Conservation (phyloP, 2,113 vertebrate genomes). For the Electrona antarctica region DNA sequence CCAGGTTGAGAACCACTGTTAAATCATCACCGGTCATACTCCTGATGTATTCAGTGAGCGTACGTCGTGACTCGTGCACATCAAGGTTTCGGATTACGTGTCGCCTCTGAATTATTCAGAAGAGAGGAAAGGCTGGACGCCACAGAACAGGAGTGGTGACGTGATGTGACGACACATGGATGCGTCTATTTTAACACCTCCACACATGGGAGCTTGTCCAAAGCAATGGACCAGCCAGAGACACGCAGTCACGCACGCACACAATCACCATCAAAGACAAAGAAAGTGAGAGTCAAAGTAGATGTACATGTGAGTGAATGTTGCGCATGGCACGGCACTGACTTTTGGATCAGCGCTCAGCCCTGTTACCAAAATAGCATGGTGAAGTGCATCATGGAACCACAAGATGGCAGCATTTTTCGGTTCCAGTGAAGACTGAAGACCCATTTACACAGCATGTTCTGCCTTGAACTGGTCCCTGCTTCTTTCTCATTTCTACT, state of each 20-base stretch:
- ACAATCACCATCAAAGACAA: conserved; percentile 15
- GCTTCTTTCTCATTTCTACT: too few species aligned
- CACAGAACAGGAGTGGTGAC: conserved; percentile 47
- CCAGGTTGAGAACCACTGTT: not conserved
- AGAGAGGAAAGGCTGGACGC: conserved; percentile 36
- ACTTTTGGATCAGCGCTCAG: conserved; percentile 27
- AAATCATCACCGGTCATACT: conserved; percentile 32
- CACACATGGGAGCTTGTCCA: not conserved
- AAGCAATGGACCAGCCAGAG: not conserved
- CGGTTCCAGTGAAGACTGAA: too few species aligned
- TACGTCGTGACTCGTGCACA: conserved; percentile 10
- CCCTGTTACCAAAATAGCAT: conserved; percentile 28
- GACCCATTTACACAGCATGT: too few species aligned
- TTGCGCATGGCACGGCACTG: not conserved
- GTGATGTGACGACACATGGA: conserved; percentile 13
- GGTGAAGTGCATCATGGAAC: not conserved
- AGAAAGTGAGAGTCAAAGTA: conserved; percentile 4
- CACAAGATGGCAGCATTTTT: conserved; percentile 39
- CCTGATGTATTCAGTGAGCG: conserved; percentile 38
- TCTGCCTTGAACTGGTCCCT: too few species aligned
- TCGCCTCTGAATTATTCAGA: conserved; percentile 73
- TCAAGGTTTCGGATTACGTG: conserved; percentile 61
- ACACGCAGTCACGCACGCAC: not conserved
- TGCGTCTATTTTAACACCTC: conserved; percentile 22
- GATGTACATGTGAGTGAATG: conserved; percentile 4